Evolutionary conservation across 2,797 vertebrate species (phyloP).

Genomic region (Clarias laeviceps): DNA sequence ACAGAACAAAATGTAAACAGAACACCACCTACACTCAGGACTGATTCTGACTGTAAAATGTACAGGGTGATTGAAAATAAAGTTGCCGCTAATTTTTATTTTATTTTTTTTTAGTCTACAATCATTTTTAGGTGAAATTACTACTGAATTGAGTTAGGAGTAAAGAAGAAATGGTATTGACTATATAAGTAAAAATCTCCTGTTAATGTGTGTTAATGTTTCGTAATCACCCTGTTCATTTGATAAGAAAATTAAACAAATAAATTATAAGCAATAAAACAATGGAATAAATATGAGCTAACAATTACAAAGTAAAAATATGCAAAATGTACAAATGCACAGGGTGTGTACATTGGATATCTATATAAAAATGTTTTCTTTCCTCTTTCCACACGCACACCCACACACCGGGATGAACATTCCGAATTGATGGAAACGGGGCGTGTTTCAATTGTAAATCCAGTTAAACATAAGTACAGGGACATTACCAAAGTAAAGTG

Average conservation of each 20-base stretch:
- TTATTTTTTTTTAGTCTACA: background rate
- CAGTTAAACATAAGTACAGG: constrained; percentile 15
- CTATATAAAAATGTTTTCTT: constrained; percentile 52
- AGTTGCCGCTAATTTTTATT: background rate
- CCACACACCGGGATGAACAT: constrained; percentile 9
- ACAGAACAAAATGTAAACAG: background rate
- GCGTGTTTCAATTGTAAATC: constrained; percentile 23
- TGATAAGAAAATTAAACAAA: background rate
- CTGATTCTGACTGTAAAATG: background rate
- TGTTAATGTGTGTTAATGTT: background rate
- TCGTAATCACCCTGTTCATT: background rate
- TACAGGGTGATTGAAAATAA: constrained; percentile 5
- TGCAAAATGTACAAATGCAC: constrained; percentile 53
- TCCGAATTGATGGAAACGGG: constrained; percentile 21
- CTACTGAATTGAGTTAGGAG: background rate
- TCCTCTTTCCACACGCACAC: constrained; percentile 32
- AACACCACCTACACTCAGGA: background rate
- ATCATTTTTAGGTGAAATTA: background rate
- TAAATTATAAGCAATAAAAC: constrained; percentile 33
- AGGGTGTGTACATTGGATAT: constrained; percentile 49
- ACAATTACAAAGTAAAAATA: constrained; percentile 53
- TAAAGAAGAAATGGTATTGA: background rate
- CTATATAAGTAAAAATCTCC: background rate
- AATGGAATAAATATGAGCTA: constrained; percentile 34
- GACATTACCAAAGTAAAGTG: constrained; percentile 25